Conservation (phyloP, 2,888 invertebrate genomes). For the Eupelmus urozonus region DNA sequence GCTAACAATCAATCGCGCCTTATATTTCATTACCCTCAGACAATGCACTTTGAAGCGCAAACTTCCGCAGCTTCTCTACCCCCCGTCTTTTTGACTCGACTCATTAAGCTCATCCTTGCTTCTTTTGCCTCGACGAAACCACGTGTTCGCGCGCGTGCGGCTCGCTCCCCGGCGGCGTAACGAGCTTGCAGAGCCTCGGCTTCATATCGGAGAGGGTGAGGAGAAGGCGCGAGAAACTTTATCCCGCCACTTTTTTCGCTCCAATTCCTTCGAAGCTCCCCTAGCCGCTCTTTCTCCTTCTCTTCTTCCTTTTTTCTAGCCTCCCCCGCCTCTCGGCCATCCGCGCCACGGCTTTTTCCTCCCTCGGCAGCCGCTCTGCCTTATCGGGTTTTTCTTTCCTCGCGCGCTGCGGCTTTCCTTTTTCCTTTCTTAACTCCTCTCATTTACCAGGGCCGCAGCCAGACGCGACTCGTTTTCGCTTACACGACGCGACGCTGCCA, state of each 20-base stretch:
- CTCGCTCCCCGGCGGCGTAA: neutral
- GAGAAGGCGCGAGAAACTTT: constrained; percentile 55
- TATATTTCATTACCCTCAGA: too few relatives aligned
- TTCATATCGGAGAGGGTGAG: constrained; percentile 37
- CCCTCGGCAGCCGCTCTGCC: neutral
- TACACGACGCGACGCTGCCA: too few relatives aligned
- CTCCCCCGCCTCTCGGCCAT: neutral
- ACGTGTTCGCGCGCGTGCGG: constrained; percentile 7
- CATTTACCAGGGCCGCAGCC: neutral
- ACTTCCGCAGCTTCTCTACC: too few relatives aligned
- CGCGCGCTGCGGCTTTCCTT: neutral
- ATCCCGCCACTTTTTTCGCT: constrained; percentile 53
- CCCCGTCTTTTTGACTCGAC: neutral
- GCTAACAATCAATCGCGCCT: too few relatives aligned
- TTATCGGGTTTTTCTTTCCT: constrained; percentile 5
- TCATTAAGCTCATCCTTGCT: constrained; percentile 19
- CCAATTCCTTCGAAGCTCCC: constrained; percentile 45
- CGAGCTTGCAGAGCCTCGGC: constrained; percentile 6
- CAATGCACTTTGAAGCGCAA: too few relatives aligned
- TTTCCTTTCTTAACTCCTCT: neutral
- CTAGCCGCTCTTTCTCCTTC: constrained; percentile 13
- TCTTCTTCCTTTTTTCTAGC: neutral
- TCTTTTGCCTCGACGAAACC: neutral
- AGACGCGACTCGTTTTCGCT: too few relatives aligned
- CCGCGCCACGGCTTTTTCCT: constrained; percentile 25